Percentiles rank a stretch among this genome's conserved stretches.
Conservation (phyloP, 2,797 vertebrate species). For the Picus viridis region DNA sequence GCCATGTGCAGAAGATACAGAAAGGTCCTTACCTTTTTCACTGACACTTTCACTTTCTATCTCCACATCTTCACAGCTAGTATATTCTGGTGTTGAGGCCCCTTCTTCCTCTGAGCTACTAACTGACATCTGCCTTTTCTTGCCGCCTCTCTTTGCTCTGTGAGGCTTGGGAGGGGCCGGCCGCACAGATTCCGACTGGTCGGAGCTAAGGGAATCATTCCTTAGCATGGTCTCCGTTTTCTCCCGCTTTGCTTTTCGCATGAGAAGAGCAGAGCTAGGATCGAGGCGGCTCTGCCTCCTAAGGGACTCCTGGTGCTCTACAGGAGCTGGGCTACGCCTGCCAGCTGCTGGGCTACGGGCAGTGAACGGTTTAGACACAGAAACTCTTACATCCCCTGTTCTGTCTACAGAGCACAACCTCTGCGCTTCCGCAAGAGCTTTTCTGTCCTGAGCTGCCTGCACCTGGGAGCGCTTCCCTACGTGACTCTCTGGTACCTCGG, state of each 20-base stretch:
- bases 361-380: slow-evolving; percentile 78
- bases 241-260: slow-evolving; percentile 89
- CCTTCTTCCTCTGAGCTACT: slow-evolving; percentile 99
- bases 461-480: slow-evolving; percentile 82
- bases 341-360: slow-evolving; percentile 80
- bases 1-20: slow-evolving; percentile 63
- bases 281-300: slow-evolving; percentile 88
- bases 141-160: slow-evolving; percentile 89
- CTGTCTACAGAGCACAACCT: slow-evolving; percentile 87
- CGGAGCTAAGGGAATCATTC: slow-evolving; percentile 97
- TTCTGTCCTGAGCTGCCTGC: slow-evolving; percentile 82
- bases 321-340: slow-evolving; percentile 80
- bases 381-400: slow-evolving; percentile 83
- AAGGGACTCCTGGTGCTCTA: slow-evolving; percentile 84
- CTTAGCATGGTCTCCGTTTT: slow-evolving; percentile 93
- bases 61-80: slow-evolving; percentile 99
- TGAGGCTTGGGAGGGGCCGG: slow-evolving; percentile 94
- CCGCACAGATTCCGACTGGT: slow-evolving; percentile 94
- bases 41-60: slow-evolving; percentile 96
- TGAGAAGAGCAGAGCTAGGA: slow-evolving; percentile 82
- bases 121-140: slow-evolving; percentile 98
- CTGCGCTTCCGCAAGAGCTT: slow-evolving; percentile 85
- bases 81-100: slow-evolving; percentile 98
- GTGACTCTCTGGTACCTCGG: slow-evolving; percentile 83
- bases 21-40: slow-evolving; percentile 92